Evolutionary conservation across 2,113 vertebrate genomes (phyloP).

Genomic region (Isurus oxyrinchus): DNA sequence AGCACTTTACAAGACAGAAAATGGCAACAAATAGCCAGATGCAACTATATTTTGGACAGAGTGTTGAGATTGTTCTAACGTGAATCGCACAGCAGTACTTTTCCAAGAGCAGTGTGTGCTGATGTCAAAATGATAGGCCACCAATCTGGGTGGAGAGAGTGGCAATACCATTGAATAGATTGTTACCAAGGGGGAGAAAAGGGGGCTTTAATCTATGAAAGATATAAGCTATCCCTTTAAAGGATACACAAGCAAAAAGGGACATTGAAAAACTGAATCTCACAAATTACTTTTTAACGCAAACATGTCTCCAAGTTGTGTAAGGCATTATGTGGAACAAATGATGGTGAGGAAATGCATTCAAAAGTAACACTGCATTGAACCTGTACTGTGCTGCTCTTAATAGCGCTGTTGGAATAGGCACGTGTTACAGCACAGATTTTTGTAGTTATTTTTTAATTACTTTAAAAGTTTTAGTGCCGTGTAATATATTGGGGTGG

Average conservation of each 20-base stretch:
- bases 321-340: not conserved
- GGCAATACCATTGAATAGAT: not conserved
- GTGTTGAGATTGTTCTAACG: not conserved
- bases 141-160: not conserved
- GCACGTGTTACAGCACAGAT: not conserved
- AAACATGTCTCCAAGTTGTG: not conserved
- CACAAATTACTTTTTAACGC: not conserved
- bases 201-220: not conserved
- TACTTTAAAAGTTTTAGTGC: not conserved
- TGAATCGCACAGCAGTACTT: not conserved
- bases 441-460: conserved; percentile 16
- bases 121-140: not conserved
- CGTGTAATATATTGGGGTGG: not conserved
- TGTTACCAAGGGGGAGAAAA: not conserved
- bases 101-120: not conserved
- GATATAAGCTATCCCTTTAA: not conserved
- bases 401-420: not conserved
- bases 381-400: not conserved
- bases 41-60: not conserved
- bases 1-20: not conserved
- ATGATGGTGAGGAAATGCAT: not conserved
- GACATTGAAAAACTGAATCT: not conserved
- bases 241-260: not conserved
- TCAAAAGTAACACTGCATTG: not conserved
- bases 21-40: not conserved